Evolutionary conservation across 2,113 vertebrate species (phyloP).

Genomic region (Chaetops frenatus): DNA sequence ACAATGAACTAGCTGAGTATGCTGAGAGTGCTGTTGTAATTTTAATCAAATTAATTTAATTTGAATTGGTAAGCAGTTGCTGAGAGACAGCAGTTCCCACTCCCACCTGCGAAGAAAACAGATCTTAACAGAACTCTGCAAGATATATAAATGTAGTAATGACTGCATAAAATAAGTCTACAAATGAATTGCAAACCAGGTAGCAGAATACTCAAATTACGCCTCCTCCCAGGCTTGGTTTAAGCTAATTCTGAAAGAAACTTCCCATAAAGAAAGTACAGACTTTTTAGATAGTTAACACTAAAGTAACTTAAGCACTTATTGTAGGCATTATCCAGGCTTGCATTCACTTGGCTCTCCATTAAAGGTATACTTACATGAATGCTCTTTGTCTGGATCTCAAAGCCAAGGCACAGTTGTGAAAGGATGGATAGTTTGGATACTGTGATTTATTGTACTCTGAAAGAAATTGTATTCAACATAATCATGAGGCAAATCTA

Average conservation of each 20-base stretch:
- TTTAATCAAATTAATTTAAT: conserved; percentile 39
- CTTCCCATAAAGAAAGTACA: background rate
- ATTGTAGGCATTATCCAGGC: background rate
- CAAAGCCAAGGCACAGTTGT: background rate
- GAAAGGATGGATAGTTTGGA: background rate
- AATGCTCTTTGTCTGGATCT: background rate
- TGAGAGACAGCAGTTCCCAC: background rate
- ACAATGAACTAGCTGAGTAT: background rate
- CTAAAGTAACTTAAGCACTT: background rate
- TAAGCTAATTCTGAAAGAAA: background rate
- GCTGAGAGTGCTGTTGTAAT: background rate
- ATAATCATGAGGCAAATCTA: background rate
- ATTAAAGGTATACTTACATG: background rate
- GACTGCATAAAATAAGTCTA: background rate
- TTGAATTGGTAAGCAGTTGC: conserved; percentile 8
- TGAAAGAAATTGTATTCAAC: background rate
- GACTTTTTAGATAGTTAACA: background rate
- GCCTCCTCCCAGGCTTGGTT: background rate
- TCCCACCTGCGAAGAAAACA: background rate
- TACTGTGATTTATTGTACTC: background rate
- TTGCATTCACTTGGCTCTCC: background rate
- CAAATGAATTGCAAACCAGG: background rate
- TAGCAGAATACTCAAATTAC: background rate
- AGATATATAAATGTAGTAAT: background rate
- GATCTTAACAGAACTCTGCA: background rate